A percentile compares a stretch with the other conserved stretches of the same genome.
phyloP scores from a whole-genome alignment of 1,140 invertebrate genomes.

The Chionoecetes opilio region DNA sequence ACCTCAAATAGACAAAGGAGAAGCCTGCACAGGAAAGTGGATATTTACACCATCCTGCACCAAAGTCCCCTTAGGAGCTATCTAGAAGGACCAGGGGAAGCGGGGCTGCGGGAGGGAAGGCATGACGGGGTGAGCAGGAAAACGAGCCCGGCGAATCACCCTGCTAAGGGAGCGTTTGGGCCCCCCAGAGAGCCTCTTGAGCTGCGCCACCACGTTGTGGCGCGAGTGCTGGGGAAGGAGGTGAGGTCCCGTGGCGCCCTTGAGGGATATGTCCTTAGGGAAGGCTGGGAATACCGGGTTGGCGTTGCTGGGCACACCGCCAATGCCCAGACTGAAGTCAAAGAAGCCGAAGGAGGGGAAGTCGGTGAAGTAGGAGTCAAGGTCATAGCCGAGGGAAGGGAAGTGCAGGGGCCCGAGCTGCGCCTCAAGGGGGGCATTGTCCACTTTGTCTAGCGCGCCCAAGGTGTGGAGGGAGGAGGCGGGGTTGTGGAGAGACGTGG shows the following conservation, averaged over 20 bases:
- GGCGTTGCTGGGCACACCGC: neutral
- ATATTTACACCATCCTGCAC: no score
- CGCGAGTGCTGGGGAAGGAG: no score
- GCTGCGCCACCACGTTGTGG: neutral
- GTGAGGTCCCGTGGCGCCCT: neutral
- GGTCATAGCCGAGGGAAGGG: conserved; percentile 51
- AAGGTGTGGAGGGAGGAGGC: neutral
- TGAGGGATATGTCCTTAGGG: neutral
- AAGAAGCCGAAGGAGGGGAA: conserved; percentile 62
- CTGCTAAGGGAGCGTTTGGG: neutral
- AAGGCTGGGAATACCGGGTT: neutral
- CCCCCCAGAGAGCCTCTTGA: neutral
- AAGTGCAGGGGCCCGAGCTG: neutral
- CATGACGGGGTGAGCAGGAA: neutral
- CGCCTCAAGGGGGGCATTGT: neutral
- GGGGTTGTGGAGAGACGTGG: no score
- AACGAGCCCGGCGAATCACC: neutral
- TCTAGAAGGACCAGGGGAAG: no score
- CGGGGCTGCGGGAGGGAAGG: neutral
- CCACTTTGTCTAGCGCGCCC: neutral
- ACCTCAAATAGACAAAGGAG: no score
- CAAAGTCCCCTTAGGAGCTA: no score
- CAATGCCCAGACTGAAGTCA: neutral
- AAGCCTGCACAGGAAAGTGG: no score
- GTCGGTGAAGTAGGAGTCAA: conserved; percentile 56